phyloP scores from a whole-genome alignment of 2,113 vertebrate species.

The Telmatochromis sp. region DNA sequence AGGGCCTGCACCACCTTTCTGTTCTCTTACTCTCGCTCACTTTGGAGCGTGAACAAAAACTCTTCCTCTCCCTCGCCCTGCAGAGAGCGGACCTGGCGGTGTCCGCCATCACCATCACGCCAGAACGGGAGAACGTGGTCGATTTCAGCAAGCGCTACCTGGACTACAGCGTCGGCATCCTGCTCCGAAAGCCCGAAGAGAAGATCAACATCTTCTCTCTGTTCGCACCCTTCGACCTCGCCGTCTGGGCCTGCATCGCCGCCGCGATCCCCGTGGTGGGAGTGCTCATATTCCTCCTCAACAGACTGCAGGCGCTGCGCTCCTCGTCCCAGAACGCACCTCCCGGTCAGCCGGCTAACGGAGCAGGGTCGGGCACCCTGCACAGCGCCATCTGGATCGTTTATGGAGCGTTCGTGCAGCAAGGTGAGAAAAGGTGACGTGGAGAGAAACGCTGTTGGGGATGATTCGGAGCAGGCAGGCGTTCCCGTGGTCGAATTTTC shows the following conservation, averaged over 20 bases:
- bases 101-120: slow-evolving; percentile 95
- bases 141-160: slow-evolving; percentile 99
- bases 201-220: slow-evolving; percentile 98
- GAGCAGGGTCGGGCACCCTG: slow-evolving; percentile 76
- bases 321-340: slow-evolving; percentile 64
- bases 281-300: slow-evolving; percentile 91
- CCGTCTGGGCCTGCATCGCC: slow-evolving; percentile 95
- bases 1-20: neutral
- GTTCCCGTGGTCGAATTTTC: neutral
- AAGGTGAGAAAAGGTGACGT: slow-evolving; percentile 74
- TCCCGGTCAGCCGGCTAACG: slow-evolving; percentile 46
- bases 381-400: slow-evolving; percentile 97
- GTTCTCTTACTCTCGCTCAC: fast-evolving
- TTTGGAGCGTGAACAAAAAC: fast-evolving
- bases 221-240: slow-evolving; percentile 91
- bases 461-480: neutral
- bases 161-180: slow-evolving; percentile 95
- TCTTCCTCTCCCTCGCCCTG: fast-evolving
- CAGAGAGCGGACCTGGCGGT: slow-evolving; percentile 93
- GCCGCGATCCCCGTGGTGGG: slow-evolving; percentile 90
- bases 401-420: slow-evolving; percentile 93
- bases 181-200: slow-evolving; percentile 88
- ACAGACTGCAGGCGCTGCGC: slow-evolving; percentile 85
- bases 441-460: fast-evolving
- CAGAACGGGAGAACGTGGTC: slow-evolving; percentile 90